Percentiles rank a stretch among this genome's conserved stretches.
Conservation (phyloP, 2,888 invertebrate species). For the Tenthredo livida region DNA sequence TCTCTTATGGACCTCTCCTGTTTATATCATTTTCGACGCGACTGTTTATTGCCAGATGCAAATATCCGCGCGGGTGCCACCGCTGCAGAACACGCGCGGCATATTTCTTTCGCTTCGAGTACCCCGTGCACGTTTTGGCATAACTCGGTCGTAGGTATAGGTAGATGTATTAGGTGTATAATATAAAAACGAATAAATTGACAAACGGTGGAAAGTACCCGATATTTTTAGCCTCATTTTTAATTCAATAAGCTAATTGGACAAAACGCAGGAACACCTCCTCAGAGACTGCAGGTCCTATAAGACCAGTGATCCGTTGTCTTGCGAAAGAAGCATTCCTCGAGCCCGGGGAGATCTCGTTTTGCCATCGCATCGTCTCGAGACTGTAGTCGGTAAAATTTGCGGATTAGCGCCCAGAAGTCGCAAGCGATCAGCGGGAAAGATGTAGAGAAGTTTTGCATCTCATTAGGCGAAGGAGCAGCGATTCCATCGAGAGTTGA, state of each 20-base stretch:
- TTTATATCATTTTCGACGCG: conserved; percentile 72
- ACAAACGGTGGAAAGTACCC: not conserved
- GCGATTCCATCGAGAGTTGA: not conserved
- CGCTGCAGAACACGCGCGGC: conserved; percentile 47
- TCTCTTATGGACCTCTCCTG: conserved; percentile 57
- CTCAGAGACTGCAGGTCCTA: not conserved
- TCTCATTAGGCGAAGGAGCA: conserved; percentile 10
- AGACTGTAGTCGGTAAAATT: conserved; percentile 26
- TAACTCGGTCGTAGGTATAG: conserved; percentile 18
- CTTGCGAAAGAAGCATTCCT: conserved; percentile 19
- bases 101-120: conserved; percentile 38
- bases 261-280: not conserved
- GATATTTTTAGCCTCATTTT: not conserved
- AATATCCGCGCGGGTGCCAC: conserved; percentile 65
- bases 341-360: not conserved
- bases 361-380: not conserved
- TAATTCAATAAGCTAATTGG: not conserved
- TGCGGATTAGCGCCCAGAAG: conserved; percentile 34
- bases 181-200: not conserved
- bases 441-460: conserved; percentile 20
- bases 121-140: conserved; percentile 34
- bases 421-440: not conserved
- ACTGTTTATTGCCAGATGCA: conserved; percentile 71
- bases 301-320: conserved; percentile 3
- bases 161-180: not conserved